These are phyloP conservation scores for Rhopalosiphum padi DNA, from an alignment of 1,140 invertebrate genomes.

Conservation along the genomic window DNA sequence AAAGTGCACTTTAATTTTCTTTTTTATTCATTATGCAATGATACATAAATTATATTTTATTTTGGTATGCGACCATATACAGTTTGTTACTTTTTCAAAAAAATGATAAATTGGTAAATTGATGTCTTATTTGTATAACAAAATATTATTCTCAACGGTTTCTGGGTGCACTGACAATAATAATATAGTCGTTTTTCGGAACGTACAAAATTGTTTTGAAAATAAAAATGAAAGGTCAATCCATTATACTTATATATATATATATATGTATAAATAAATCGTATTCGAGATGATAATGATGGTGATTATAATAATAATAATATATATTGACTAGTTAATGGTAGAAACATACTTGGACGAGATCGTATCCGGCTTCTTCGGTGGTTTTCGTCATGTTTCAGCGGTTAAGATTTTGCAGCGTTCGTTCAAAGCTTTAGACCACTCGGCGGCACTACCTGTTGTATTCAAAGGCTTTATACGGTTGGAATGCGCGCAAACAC, in stretches of 20 bases:
- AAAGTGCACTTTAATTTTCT: neutral
- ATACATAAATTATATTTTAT: neutral
- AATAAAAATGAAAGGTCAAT: neutral
- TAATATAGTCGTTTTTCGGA: neutral
- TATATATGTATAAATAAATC: neutral
- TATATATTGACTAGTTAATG: neutral
- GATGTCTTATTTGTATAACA: neutral
- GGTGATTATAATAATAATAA: neutral
- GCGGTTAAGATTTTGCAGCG: neutral
- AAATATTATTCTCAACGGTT: neutral
- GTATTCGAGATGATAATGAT: neutral
- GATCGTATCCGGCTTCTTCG: slow-evolving; percentile 45
- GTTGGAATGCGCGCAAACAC: neutral
- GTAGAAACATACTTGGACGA: neutral
- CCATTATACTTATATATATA: too few relatives aligned
- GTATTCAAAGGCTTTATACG: neutral
- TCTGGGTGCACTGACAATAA: neutral
- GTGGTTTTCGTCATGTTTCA: slow-evolving; percentile 41
- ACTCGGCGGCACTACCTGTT: slow-evolving; percentile 17
- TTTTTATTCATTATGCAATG: neutral
- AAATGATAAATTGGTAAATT: neutral
- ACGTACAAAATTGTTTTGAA: neutral
- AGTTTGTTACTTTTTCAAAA: neutral
- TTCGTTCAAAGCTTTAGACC: neutral
- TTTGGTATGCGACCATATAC: neutral